Conservation (phyloP, 2,797 vertebrate species). For the Pelochelys cantorii region DNA sequence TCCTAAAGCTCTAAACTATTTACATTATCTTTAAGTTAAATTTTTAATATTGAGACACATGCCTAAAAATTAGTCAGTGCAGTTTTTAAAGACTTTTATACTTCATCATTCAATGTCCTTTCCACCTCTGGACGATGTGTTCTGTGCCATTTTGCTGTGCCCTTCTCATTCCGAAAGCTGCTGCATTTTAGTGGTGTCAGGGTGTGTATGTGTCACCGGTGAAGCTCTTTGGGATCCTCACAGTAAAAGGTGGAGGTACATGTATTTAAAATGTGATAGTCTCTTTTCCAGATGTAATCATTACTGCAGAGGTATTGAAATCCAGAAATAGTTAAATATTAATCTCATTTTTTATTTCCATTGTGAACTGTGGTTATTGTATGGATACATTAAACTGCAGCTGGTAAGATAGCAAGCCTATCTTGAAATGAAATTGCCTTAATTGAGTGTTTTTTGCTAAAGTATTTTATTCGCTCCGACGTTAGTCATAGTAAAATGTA, state of each 20-base stretch:
- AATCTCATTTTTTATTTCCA: neutral
- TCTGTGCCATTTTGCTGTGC: neutral
- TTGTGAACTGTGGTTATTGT: neutral
- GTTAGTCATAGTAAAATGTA: constrained; percentile 1
- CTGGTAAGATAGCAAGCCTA: neutral
- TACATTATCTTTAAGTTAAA: fast-evolving
- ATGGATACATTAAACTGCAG: neutral
- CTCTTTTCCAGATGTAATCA: neutral
- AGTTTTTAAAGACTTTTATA: neutral
- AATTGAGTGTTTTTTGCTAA: neutral
- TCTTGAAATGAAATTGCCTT: neutral
- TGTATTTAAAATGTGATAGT: fast-evolving
- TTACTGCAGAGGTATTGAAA: neutral
- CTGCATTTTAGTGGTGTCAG: neutral
- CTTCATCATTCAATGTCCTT: fast-evolving
- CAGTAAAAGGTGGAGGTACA: neutral
- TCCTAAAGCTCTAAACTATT: neutral
- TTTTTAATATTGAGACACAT: neutral
- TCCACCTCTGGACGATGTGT: neutral
- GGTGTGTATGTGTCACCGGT: neutral
- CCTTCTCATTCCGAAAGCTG: neutral
- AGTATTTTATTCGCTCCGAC: neutral
- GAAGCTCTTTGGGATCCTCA: neutral
- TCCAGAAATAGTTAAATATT: neutral
- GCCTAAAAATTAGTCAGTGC: fast-evolving